phyloP scores from a whole-genome alignment of 2,797 vertebrate genomes.

The Liparis tanakae region DNA sequence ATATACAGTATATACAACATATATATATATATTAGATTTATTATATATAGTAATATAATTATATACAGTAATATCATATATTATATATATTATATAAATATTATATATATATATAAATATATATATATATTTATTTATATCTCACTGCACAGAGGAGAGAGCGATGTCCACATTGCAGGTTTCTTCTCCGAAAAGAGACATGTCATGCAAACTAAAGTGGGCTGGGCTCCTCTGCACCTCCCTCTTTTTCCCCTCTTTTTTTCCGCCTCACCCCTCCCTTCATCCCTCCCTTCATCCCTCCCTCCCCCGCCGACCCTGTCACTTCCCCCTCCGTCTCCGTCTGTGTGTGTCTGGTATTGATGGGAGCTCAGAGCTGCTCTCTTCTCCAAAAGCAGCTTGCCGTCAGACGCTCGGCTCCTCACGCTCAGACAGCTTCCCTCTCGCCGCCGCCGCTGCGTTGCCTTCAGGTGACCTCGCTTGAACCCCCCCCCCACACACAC shows the following conservation, averaged over 20 bases:
- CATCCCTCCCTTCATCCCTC: too few relatives aligned
- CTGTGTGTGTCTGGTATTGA: constrained; percentile 61
- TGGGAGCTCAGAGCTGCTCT: constrained; percentile 60
- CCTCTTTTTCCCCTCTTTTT: constrained; percentile 35
- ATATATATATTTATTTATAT: too few relatives aligned
- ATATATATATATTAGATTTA: too few relatives aligned
- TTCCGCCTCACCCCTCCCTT: constrained; percentile 37
- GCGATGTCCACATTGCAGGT: constrained; percentile 26
- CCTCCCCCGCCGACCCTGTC: constrained; percentile 50
- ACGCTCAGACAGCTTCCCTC: constrained; percentile 57
- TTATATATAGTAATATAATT: too few relatives aligned
- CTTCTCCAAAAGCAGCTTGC: constrained; percentile 58
- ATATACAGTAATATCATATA: too few relatives aligned
- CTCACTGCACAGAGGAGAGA: constrained; percentile 31
- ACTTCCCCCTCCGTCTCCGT: constrained; percentile 58
- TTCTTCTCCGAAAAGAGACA: constrained; percentile 39
- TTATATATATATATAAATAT: too few relatives aligned
- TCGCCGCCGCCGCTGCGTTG: constrained; percentile 44
- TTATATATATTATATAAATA: too few relatives aligned
- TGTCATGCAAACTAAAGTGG: constrained; percentile 52
- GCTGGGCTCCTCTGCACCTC: constrained; percentile 37
- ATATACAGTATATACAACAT: too few relatives aligned
- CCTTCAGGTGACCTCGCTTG: constrained; percentile 61
- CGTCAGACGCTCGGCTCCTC: constrained; percentile 65
- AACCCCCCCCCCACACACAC: too few relatives aligned